Conservation (phyloP, 2,113 vertebrate genomes). For the pig (Sus scrofa) region DNA sequence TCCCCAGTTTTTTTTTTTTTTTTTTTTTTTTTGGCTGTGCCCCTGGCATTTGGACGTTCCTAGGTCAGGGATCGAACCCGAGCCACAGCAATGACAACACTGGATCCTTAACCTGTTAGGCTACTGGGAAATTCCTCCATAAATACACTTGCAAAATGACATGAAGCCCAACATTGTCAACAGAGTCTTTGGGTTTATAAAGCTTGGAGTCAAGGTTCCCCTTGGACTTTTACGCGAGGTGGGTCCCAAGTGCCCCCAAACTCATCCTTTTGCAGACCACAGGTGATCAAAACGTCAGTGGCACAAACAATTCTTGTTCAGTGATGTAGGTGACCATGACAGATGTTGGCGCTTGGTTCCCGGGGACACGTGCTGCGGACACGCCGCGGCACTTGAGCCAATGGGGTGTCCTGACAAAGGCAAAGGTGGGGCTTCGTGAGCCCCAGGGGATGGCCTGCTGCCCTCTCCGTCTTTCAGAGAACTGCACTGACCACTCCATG, state of each 20-base stretch:
- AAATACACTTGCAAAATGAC: fast-evolving
- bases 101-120: too few species aligned
- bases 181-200: neutral
- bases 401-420: neutral
- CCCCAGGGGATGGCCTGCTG: fast-evolving
- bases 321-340: fast-evolving
- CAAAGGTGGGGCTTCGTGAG: fast-evolving
- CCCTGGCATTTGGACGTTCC: too few species aligned
- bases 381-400: fast-evolving
- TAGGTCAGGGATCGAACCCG: too few species aligned
- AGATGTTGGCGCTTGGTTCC: neutral
- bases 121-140: too few species aligned
- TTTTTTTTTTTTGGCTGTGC: too few species aligned
- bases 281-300: neutral
- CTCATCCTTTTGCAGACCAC: neutral
- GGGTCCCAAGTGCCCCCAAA: neutral
- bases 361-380: fast-evolving
- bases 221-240: neutral
- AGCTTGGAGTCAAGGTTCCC: neutral
- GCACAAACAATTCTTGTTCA: too few species aligned
- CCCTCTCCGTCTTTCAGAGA: neutral
- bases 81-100: too few species aligned
- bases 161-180: neutral
- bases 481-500: fast-evolving
- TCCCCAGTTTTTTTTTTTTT: too few species aligned